These are phyloP conservation scores for Oithona nana DNA, from an alignment of 2,888 invertebrate genomes.

Conservation along the genomic window DNA sequence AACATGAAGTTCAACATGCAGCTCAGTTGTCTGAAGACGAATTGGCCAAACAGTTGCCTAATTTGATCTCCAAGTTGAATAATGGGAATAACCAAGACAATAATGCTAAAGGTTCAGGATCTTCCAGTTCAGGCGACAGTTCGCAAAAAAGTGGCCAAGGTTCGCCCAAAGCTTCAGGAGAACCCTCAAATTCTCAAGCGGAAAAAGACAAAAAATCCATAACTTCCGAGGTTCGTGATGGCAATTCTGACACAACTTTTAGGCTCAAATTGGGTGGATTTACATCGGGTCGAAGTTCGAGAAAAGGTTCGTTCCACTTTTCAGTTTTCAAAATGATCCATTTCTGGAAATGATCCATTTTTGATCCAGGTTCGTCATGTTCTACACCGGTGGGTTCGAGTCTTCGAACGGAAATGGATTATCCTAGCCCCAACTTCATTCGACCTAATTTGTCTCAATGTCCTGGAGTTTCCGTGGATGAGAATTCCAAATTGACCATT, in stretches of 20 bases:
- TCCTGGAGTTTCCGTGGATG: background rate
- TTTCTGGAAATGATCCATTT: too few species aligned
- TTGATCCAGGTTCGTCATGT: too few species aligned
- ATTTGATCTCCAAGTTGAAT: background rate
- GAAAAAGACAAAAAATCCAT: too few species aligned
- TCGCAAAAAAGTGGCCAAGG: background rate
- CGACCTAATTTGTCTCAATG: background rate
- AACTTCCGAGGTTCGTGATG: background rate
- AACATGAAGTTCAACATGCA: background rate
- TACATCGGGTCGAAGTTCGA: background rate
- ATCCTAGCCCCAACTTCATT: slow-evolving; percentile 10
- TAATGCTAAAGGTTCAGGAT: background rate
- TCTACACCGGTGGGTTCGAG: slow-evolving; percentile 3
- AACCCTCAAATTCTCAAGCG: too few species aligned
- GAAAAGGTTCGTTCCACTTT: too few species aligned
- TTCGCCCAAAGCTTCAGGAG: too few species aligned
- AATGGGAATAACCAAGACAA: background rate
- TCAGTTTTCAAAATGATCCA: too few species aligned
- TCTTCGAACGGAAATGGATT: background rate
- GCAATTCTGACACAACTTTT: background rate
- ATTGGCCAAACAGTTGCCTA: background rate
- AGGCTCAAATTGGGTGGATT: slow-evolving; percentile 1
- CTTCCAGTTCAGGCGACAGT: background rate
- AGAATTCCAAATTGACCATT: slow-evolving; percentile 9
- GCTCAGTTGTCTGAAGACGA: background rate